Conservation (phyloP, 1,140 invertebrate genomes). For the Zaprionus gabonicus region DNA sequence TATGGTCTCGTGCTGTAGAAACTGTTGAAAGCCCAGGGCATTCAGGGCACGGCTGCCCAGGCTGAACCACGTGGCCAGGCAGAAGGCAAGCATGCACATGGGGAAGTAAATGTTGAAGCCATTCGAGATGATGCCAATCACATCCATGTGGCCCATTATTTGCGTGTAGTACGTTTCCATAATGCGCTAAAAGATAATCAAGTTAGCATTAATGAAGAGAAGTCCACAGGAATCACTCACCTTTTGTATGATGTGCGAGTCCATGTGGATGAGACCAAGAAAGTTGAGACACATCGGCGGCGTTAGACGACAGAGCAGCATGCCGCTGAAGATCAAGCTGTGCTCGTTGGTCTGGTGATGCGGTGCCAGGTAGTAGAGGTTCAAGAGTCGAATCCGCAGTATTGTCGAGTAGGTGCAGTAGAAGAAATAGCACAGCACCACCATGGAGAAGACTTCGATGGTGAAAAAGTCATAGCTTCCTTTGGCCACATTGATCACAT, state of each 20-base stretch:
- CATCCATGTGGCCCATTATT: constrained; percentile 99
- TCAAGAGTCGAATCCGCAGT: constrained; percentile 97
- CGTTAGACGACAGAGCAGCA: constrained; percentile 98
- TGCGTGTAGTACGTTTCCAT: constrained; percentile 85
- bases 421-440: constrained; percentile 97
- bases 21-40: constrained; percentile 97
- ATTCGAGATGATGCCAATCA: constrained; percentile 97
- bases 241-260: constrained; percentile 96
- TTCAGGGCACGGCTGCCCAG: constrained; percentile 95
- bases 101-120: constrained; percentile 99
- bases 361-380: constrained; percentile 98
- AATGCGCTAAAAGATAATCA: constrained; percentile 44
- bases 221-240: constrained; percentile 14
- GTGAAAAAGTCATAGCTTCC: constrained; percentile 95
- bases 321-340: constrained; percentile 98
- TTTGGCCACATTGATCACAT: constrained; percentile 93
- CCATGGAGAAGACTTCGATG: constrained; percentile 95
- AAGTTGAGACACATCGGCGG: constrained; percentile 99
- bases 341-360: constrained; percentile 99
- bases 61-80: constrained; percentile 97
- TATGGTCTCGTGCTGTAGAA: constrained; percentile 96
- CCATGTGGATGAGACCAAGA: constrained; percentile 98
- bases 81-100: constrained; percentile 97
- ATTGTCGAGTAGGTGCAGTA: constrained; percentile 99
- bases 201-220: background rate